Evolutionary conservation across 1,140 invertebrate species (phyloP), one percentile per base, ranked within the genome.

Genomic region (Drosophila mojavensis): DNA sequence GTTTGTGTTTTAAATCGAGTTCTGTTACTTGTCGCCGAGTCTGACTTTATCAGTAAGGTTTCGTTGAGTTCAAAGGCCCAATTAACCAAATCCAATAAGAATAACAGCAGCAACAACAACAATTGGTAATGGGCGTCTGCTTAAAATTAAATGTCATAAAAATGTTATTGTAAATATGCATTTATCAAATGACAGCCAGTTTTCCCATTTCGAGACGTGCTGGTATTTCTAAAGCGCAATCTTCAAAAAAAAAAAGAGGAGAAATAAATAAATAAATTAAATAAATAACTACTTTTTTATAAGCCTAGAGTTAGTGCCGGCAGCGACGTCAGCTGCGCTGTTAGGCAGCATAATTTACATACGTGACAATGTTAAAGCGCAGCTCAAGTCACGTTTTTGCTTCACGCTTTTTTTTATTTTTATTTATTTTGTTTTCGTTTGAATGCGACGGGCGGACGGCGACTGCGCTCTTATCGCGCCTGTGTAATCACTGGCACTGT

Each of bases 11-110:
- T 62, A 81, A 85, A 85, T 81, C 84, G 71, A 89, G 80, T 86
- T 83, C 62, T 59, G 51, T 68, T 70, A 39, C 7, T 63, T 58
- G 60, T 56, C 48, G 65, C 30, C 45, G 54, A 45, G 56, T 58
- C 63, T 88, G 82, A 79, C 79, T 79, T 88, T 88, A 88, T 88
- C 88, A 84, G 89, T 72, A 79, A 67, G 50, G 50, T 58, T 53
- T 30, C 56, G 41, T 11, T 36, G 83, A 88, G 83, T 88, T 88
- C 83, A 89, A 88, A 88, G 80, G 79, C 83, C 79, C 83, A 88
- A 88, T 88, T 83, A 89, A 83, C 77, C 72, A 88, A 86, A 85
- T 81, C 60, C 41, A 64, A 78, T 69, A 81, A 79, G 75, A 82
- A 69, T 75, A 82, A 69, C 71, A 69, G 66, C 59, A 79, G 5